Base-by-base conservation (phyloP, 1,140 invertebrate species). In the Gonioctena quinquepunctata region DNA sequence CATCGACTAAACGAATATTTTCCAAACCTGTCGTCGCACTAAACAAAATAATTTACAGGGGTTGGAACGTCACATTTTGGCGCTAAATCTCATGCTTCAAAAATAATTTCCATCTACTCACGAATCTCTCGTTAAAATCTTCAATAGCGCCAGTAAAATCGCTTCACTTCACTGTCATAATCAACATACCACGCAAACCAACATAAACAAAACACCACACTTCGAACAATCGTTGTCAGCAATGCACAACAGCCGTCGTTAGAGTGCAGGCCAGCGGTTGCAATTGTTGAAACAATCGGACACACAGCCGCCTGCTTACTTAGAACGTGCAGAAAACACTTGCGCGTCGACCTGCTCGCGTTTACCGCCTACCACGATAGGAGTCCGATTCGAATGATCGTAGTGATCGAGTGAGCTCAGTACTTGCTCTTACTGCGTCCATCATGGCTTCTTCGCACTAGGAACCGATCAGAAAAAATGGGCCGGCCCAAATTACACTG, bases 291-390 rank as follows among this genome's bases (percentile, higher is more conserved):
- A 75, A 79, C 77, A 79, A 79, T 76, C 77, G 76, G 68, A 62
- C 57, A 71, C 33, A 48, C 60, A 56, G 28, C 62, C 54, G 48
- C 71, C 60, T 60, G 42, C 70, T 68, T 66, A 67, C 65, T 60
- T 70, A 70, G 66, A 68, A 69, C 76, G 74, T 75, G 74, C 76
- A 77, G 76, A 79, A 78, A 33, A 71, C 76, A 78, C 77, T 79
- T 80, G 78, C 78, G 80, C 77, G 75, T 74, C 73, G 73, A 77
- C 75, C 76, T 79, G 78, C 77, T 77, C 71, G 78, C 74, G 74
- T 77, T 77, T 76, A 73, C 77, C 80, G 77, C 80, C 79, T 81
- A 79, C 78, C 72, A 80, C 74, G 77, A 76, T 77, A 26, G 26
- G 33, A 42, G 33, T 42, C 33, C 33, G 33, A 42, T 42, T 42